Percentiles rank a stretch among this genome's conserved stretches.
These are phyloP conservation scores for Ashinkailepas kermadecensis DNA, from an alignment of 2,888 invertebrate genomes.

Conservation along the genomic window DNA sequence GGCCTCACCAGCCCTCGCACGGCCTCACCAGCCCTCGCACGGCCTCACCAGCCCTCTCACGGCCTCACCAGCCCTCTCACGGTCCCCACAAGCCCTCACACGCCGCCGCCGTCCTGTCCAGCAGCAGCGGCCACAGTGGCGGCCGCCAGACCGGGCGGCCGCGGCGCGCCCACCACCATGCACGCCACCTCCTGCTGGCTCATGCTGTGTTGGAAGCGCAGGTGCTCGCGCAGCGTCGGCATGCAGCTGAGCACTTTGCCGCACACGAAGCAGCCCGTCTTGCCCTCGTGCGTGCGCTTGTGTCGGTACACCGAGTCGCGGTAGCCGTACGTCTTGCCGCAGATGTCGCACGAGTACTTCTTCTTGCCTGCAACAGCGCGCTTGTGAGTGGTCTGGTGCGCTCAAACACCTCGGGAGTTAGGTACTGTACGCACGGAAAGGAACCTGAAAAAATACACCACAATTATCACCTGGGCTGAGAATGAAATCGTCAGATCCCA, in stretches of 20 bases:
- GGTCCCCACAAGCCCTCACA: too few relatives aligned
- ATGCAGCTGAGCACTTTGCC: conserved; percentile 9
- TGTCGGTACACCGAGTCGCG: background rate
- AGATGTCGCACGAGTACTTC: conserved; percentile 8
- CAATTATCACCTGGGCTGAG: too few relatives aligned
- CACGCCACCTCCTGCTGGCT: background rate
- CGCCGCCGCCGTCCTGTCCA: too few relatives aligned
- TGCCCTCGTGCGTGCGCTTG: conserved; percentile 10
- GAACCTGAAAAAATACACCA: too few relatives aligned
- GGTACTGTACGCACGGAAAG: too few relatives aligned
- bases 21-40: too few relatives aligned
- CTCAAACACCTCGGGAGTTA: too few relatives aligned
- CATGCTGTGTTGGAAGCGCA: conserved; percentile 1
- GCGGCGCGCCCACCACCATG: background rate
- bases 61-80: too few relatives aligned
- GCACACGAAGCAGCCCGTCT: conserved; percentile 3
- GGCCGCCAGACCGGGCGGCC: background rate
- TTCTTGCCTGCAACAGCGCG: background rate
- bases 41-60: too few relatives aligned
- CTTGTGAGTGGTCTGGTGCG: too few relatives aligned
- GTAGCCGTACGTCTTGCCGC: conserved; percentile 1
- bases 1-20: too few relatives aligned
- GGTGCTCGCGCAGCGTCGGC: background rate
- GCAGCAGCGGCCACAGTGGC: background rate
- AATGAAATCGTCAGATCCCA: too few relatives aligned